A percentile compares a stretch with the other conserved stretches of the same genome.
Conservation (phyloP, 1,140 invertebrate species). For the Dreissena rostriformis region DNA sequence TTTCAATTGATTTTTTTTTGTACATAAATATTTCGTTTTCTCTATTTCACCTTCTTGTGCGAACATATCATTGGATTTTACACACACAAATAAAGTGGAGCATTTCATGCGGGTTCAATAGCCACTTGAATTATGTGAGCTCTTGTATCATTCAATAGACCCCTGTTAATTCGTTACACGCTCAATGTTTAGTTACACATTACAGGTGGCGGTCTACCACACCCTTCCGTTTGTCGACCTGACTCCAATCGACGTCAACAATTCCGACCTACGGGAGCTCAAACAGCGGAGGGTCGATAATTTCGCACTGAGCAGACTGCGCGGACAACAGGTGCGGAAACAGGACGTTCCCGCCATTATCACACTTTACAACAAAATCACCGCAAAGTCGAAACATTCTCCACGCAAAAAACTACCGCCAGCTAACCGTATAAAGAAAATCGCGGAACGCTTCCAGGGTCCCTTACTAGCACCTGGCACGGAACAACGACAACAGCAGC, state of each 20-base stretch:
- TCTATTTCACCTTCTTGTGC: no score
- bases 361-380: slow-evolving; percentile 53
- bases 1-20: no score
- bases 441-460: slow-evolving; percentile 45
- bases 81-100: no score
- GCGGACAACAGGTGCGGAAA: slow-evolving; percentile 46
- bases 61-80: no score
- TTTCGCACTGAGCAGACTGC: slow-evolving; percentile 36
- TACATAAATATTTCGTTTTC: no score
- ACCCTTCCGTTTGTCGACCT: slow-evolving; percentile 65
- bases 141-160: no score
- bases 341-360: slow-evolving; percentile 53
- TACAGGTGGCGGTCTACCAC: slow-evolving; percentile 66
- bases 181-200: no score
- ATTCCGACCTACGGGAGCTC: slow-evolving; percentile 48
- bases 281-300: slow-evolving; percentile 45
- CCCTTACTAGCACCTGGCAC: not conserved
- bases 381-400: slow-evolving; percentile 7
- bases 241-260: slow-evolving; percentile 28
- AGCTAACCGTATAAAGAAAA: slow-evolving; percentile 26
- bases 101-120: no score
- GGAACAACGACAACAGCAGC: slow-evolving; percentile 2
- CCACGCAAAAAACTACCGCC: slow-evolving; percentile 5
- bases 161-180: no score
- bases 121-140: no score